Conservation (phyloP, 2,888 invertebrate genomes). For the Polyploca ridens region DNA sequence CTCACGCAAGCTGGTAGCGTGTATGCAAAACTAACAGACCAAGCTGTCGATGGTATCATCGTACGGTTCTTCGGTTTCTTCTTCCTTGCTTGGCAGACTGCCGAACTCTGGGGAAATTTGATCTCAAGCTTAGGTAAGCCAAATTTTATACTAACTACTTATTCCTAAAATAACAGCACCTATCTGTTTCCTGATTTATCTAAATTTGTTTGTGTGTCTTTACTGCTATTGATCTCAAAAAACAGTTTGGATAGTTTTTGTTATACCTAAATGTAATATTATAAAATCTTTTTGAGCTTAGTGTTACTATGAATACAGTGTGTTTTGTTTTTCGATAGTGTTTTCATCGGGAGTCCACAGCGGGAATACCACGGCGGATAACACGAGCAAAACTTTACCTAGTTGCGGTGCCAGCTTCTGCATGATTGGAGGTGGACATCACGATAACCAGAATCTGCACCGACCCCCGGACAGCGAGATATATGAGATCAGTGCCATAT, state of each 20-base stretch:
- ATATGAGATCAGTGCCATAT: slow-evolving; percentile 95
- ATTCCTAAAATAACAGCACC: no score
- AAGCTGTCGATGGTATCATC: slow-evolving; percentile 95
- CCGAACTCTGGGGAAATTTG: slow-evolving; percentile 98
- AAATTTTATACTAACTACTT: background rate
- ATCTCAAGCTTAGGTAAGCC: slow-evolving; percentile 95
- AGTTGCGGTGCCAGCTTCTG: slow-evolving; percentile 93
- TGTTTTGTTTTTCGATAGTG: slow-evolving; percentile 75
- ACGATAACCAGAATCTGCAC: slow-evolving; percentile 90
- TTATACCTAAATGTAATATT: no score
- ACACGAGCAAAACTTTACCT: slow-evolving; percentile 80
- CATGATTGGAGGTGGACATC: slow-evolving; percentile 86
- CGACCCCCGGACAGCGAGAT: slow-evolving; percentile 94
- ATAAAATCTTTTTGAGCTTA: no score
- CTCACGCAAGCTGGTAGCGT: slow-evolving; percentile 95
- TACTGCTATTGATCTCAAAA: background rate
- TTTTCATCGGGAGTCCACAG: slow-evolving; percentile 91
- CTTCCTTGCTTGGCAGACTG: slow-evolving; percentile 98
- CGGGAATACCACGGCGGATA: slow-evolving; percentile 69
- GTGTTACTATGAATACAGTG: background rate
- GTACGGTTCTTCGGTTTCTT: slow-evolving; percentile 99
- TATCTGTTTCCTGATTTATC: slow-evolving; percentile 14
- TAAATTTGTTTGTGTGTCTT: background rate
- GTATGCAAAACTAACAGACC: slow-evolving; percentile 92
- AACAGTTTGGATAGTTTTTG: no score